phyloP scores from a whole-genome alignment of 2,797 vertebrate genomes.

The Chromobotia macracanthus region DNA sequence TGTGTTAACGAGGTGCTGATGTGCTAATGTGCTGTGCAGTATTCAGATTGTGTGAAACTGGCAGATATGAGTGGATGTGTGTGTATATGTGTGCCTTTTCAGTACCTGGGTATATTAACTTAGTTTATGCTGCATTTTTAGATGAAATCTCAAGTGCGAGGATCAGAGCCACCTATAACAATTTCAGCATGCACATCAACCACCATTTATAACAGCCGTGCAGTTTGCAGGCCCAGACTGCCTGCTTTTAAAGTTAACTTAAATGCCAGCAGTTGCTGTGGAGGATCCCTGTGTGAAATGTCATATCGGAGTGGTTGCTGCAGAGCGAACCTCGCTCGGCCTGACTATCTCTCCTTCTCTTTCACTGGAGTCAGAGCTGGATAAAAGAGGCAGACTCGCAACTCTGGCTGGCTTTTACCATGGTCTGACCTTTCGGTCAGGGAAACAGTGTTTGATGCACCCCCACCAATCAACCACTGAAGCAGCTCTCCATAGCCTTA shows the following conservation, averaged over 20 bases:
- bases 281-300: constrained; percentile 82
- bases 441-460: constrained; percentile 75
- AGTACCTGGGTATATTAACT: constrained; percentile 15
- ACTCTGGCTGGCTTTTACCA: constrained; percentile 79
- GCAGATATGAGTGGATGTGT: neutral
- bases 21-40: constrained; percentile 37
- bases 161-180: constrained; percentile 56
- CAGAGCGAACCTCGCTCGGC: constrained; percentile 42
- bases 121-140: constrained; percentile 22
- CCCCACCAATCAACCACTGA: constrained; percentile 34
- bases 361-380: constrained; percentile 74
- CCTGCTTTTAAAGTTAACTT: constrained; percentile 77
- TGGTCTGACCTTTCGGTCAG: constrained; percentile 81
- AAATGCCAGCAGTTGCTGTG: constrained; percentile 78
- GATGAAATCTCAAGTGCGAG: neutral
- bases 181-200: constrained; percentile 67
- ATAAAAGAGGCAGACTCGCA: constrained; percentile 72
- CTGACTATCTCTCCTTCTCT: constrained; percentile 64
- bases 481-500: constrained; percentile 26
- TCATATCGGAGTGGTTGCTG: constrained; percentile 67
- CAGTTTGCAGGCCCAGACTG: constrained; percentile 67
- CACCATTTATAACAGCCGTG: constrained; percentile 63
- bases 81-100: neutral
- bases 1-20: constrained; percentile 31
- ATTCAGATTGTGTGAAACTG: constrained; percentile 33